Conservation (phyloP, 2,888 invertebrate genomes). For the Cordilura impudica region DNA sequence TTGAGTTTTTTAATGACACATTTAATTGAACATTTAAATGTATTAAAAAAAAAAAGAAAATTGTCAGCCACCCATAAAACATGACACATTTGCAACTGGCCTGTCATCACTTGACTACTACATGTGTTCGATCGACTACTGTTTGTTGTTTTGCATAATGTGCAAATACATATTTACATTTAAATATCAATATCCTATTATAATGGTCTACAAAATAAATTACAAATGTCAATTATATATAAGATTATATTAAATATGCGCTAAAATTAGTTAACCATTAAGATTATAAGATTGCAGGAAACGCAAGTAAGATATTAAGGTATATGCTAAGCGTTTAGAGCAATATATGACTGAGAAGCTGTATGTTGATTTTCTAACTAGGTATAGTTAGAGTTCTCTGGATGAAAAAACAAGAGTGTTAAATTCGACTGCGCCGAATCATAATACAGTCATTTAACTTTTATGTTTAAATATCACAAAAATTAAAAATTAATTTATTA, state of each 20-base stretch:
- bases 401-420: too few relatives aligned
- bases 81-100: conserved; percentile 25
- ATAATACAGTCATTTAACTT: too few relatives aligned
- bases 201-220: neutral
- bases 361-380: too few relatives aligned
- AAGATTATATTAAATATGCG: neutral
- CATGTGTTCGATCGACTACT: neutral
- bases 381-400: too few relatives aligned
- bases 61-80: conserved; percentile 17
- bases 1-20: conserved; percentile 21
- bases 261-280: too few relatives aligned
- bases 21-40: neutral
- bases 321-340: too few relatives aligned
- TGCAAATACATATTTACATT: neutral
- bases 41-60: neutral
- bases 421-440: too few relatives aligned
- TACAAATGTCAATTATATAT: neutral
- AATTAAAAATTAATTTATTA: too few relatives aligned
- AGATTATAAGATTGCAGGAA: too few relatives aligned
- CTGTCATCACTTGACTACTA: neutral
- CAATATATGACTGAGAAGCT: too few relatives aligned
- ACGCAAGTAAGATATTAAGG: too few relatives aligned
- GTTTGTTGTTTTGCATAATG: neutral
- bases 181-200: neutral
- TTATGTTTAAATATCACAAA: too few relatives aligned